Base-by-base conservation (phyloP, 2,888 invertebrate genomes). In the Micropterix aruncella region DNA sequence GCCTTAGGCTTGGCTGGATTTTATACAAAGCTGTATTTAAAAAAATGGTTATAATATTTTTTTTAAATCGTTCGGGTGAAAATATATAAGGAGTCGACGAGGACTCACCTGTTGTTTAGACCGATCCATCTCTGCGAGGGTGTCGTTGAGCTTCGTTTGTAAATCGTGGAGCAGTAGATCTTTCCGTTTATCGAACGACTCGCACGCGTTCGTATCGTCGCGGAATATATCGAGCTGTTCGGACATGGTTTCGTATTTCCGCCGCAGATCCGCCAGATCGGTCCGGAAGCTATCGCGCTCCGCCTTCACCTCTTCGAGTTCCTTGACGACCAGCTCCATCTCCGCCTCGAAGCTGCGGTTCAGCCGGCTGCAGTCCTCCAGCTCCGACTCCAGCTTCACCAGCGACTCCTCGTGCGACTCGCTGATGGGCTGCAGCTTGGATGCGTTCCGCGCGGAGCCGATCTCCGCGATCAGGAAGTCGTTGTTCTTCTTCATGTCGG, bases 401-500 rank as follows among this genome's bases (percentile, higher is more conserved):
- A 80, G 61, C 50, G 77, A 80, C 52, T 83, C 82, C 63, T 83
- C 83, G 53, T 82, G 81, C 2, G 78, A 74, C 63, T 83, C 83
- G 42, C 77, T 76, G 43, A 83, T 83, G 1, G 83, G 80, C 58
- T 82, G 77, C 51, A 83, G 60, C 52, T 79, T 79, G n/a, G 73
- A 70, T n/a, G 66, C 65, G 55, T 70, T 75, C 55, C 80, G 80
- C 43, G 74, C 69, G 41, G 74, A 70, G 38, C 80, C 70, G 48
- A 83, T 65, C 60, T 82, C 80, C 41, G 73, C 72, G 51, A 82
- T 70, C n/a, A 83, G 61, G 46, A 79, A 68, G 54, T 80, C 81
- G 54, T 83, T 83, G 57, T 80, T 83, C 57, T 79, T 79, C 60
- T 79, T 78, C 57, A 81, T 70, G 56, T 80, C 79, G 46, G 71